These are phyloP conservation scores for Asobara japonica DNA, from an alignment of 1,140 invertebrate genomes.

Conservation along the genomic window DNA sequence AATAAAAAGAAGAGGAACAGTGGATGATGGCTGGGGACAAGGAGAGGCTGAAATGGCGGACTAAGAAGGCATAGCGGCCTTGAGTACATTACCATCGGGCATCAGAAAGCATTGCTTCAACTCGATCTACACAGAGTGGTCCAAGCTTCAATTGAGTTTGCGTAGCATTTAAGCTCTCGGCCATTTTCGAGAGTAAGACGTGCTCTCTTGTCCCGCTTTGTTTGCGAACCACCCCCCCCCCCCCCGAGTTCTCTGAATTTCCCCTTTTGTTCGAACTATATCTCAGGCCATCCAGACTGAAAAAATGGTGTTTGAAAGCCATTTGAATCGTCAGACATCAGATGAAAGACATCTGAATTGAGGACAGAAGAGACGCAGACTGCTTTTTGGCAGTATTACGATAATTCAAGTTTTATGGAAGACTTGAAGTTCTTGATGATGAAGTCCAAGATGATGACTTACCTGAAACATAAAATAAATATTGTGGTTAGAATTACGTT, in stretches of 20 bases:
- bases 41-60: slow-evolving; percentile 10
- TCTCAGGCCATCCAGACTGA: too few relatives aligned
- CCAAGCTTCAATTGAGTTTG: slow-evolving; percentile 42
- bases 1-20: background rate
- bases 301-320: too few relatives aligned
- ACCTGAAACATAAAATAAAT: too few relatives aligned
- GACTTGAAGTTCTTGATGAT: too few relatives aligned
- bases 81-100: slow-evolving; percentile 31
- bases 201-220: slow-evolving; percentile 4
- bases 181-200: slow-evolving; percentile 26
- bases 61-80: slow-evolving; percentile 13
- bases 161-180: slow-evolving; percentile 28
- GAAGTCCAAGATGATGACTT: too few relatives aligned
- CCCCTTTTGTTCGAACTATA: background rate
- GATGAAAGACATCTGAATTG: too few relatives aligned
- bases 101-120: slow-evolving; percentile 28
- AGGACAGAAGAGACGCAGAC: too few relatives aligned
- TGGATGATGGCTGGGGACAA: background rate
- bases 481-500: too few relatives aligned
- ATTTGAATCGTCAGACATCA: too few relatives aligned
- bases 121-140: slow-evolving; percentile 17
- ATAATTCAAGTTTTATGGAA: too few relatives aligned
- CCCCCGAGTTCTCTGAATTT: background rate
- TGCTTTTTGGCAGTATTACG: too few relatives aligned
- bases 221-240: background rate